A percentile compares a stretch with the other conserved stretches of the same genome.
These are phyloP conservation scores for Potorous gilbertii DNA, from an alignment of 2,797 vertebrate genomes.

Conservation along the genomic window DNA sequence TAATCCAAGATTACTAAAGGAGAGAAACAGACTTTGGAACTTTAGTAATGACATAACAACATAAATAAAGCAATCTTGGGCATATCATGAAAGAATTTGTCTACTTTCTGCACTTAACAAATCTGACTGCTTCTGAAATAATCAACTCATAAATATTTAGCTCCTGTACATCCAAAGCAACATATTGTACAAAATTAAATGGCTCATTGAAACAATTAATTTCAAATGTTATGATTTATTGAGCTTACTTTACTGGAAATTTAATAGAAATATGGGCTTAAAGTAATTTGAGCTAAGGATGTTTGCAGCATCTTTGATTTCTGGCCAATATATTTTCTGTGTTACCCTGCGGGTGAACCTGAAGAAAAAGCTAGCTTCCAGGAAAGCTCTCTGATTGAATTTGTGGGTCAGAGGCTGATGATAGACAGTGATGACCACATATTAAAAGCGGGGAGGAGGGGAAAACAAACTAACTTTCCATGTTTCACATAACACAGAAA, in stretches of 20 bases:
- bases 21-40: constrained; percentile 57
- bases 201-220: constrained; percentile 86
- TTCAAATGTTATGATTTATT: constrained; percentile 84
- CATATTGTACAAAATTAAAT: constrained; percentile 80
- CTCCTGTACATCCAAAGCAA: constrained; percentile 78
- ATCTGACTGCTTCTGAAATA: constrained; percentile 81
- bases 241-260: constrained; percentile 81
- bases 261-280: constrained; percentile 83
- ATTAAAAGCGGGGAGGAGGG: constrained; percentile 64
- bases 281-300: constrained; percentile 79
- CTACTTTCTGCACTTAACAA: constrained; percentile 79
- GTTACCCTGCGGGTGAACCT: constrained; percentile 82
- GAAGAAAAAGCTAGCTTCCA: constrained; percentile 78
- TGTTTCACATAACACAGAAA: constrained; percentile 58
- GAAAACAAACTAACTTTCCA: constrained; percentile 71
- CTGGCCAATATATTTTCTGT: constrained; percentile 75
- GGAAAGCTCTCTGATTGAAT: constrained; percentile 79
- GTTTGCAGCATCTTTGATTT: constrained; percentile 81
- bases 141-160: constrained; percentile 86
- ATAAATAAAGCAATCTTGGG: constrained; percentile 66
- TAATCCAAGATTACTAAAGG: background rate
- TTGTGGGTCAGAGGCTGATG: constrained; percentile 74
- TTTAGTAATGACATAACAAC: constrained; percentile 63
- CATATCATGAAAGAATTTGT: constrained; percentile 77
- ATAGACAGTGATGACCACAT: constrained; percentile 51